Evolutionary conservation across 2,888 invertebrate species (phyloP), one percentile per base, ranked within the genome.

Genomic region (Erebia epiphron): DNA sequence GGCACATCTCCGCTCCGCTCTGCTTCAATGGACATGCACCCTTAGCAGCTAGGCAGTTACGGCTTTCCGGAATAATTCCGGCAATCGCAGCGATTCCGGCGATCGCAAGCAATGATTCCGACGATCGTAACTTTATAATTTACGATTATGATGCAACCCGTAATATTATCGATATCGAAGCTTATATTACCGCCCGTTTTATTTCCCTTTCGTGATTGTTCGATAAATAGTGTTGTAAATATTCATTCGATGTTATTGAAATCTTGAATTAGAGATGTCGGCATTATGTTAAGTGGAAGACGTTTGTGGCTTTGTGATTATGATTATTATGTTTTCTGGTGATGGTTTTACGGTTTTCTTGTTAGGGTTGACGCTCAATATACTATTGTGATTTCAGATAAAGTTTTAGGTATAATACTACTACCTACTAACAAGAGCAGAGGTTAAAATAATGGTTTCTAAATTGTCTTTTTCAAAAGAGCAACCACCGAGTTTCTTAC

Each of bases 121-220:
- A 65, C 65, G 65, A 75, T 82, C 83, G 83, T 86, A 84, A 87
- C 82, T 77, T 75, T 70, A 80, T 82, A 85, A 88, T 90, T 90
- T 90, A 90, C 85, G 87, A 82, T 86, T 84, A 86, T 84, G 79
- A 79, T 79, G 68, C 80, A 84, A 84, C 82, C 82, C 83, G 85
- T 81, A 86, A 86, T 86, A 62, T 62, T 62, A 62, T 62, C 62
- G 62, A 49, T 62, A 85, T 84, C 82, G 81, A 46, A 58, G 80
- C 81, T 83, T 81, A 86, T 86, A 85, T 87, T 87, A 84, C 84
- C 82, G 58, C 79, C 82, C 81, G 79, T 88, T 88, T 88, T 86
- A 89, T 84, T 84, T 80, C 80, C 83, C 80, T 80, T 86, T 82
- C 83, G 83, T 83, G 86, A 83, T 86, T 85, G 83, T 85, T 84